These are phyloP conservation scores for Neosilurus hyrtlii DNA, from an alignment of 2,797 vertebrate genomes.

Conservation along the genomic window DNA sequence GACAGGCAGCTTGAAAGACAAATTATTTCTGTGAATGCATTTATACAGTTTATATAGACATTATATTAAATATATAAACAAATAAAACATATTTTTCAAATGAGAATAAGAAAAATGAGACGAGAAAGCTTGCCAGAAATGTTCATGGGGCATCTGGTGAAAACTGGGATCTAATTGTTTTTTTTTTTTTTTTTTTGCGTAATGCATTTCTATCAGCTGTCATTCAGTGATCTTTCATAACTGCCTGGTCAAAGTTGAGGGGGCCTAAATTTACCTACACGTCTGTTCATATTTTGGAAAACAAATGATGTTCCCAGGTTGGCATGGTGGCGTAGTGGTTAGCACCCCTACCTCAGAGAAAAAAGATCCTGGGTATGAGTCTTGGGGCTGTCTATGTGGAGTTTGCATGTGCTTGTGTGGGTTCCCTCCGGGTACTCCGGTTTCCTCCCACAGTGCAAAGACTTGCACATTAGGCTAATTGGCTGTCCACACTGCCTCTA, in stretches of 20 bases:
- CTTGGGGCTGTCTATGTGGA: too few relatives aligned
- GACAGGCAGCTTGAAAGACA: neutral
- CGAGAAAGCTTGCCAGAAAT: neutral
- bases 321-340: too few relatives aligned
- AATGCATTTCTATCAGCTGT: neutral
- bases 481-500: too few relatives aligned
- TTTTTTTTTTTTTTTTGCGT: neutral
- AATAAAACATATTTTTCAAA: neutral
- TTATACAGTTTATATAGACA: neutral
- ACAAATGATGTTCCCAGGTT: too few relatives aligned
- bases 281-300: neutral
- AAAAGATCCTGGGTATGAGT: too few relatives aligned
- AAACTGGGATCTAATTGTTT: neutral
- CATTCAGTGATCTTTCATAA: neutral
- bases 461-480: too few relatives aligned
- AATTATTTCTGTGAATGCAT: too few relatives aligned
- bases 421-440: too few relatives aligned
- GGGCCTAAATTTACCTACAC: neutral
- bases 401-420: too few relatives aligned
- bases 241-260: neutral
- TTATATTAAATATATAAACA: neutral
- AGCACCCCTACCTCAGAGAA: too few relatives aligned
- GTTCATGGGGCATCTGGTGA: neutral
- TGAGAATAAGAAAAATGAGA: neutral
- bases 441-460: too few relatives aligned